A percentile compares a stretch with the other conserved stretches of the same genome.
Evolutionary conservation across 2,113 vertebrate genomes (phyloP).

Genomic region (Cavia aperea): DNA sequence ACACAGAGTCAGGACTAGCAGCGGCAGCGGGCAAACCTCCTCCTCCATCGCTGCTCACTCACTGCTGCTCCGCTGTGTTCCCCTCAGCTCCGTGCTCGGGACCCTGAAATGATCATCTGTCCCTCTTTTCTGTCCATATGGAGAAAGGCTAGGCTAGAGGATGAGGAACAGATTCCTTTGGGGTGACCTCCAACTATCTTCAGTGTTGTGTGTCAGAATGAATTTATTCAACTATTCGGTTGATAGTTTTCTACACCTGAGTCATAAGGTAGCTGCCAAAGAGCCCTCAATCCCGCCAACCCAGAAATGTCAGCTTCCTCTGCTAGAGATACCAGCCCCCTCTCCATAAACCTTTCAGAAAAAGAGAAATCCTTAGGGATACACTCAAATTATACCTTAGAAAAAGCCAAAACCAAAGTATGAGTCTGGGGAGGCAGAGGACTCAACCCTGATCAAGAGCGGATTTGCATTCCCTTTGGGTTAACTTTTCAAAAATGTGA

Average conservation of each 20-base stretch:
- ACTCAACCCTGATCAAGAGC: neutral
- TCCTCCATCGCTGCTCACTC: rapidly evolving
- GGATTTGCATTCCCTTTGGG: neutral
- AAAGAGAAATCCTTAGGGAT: neutral
- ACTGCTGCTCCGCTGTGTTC: rapidly evolving
- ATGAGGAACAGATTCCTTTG: neutral
- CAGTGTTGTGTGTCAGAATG: neutral
- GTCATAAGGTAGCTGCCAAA: conserved; percentile 9
- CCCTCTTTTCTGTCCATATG: neutral
- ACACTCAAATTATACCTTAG: conserved; percentile 11
- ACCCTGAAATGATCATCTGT: neutral
- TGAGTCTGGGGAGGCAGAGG: neutral
- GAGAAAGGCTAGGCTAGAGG: neutral
- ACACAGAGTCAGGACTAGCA: neutral
- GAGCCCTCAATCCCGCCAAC: neutral
- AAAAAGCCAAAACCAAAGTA: conserved; percentile 21
- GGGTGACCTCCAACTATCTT: conserved; percentile 6
- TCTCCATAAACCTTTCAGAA: neutral
- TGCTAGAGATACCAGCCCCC: neutral
- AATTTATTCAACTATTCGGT: neutral
- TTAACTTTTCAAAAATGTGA: neutral
- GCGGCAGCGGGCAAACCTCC: rapidly evolving
- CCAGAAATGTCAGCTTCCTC: conserved; percentile 7
- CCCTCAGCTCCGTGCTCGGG: neutral
- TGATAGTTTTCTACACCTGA: neutral